Conservation (phyloP, 2,797 vertebrate genomes). For the Brotogeris chrysoptera region DNA sequence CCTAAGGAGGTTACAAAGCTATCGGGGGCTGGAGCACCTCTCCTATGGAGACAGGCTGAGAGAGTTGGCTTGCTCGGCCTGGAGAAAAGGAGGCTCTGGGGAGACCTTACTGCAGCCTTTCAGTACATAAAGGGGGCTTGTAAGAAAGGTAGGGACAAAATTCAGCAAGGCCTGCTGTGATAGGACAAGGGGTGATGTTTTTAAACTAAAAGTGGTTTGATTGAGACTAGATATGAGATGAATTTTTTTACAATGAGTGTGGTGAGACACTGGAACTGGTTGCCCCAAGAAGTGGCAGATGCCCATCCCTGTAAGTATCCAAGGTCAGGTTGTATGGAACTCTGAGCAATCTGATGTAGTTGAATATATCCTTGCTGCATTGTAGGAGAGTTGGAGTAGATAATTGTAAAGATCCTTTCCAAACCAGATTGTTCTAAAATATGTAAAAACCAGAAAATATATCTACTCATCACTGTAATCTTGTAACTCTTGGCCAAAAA, state of each 20-base stretch:
- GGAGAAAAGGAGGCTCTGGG: background rate
- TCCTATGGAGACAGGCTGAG: background rate
- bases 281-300: background rate
- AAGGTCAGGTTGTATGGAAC: background rate
- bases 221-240: background rate
- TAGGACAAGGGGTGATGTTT: background rate
- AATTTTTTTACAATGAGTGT: background rate
- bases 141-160: background rate
- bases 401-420: background rate
- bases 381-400: background rate
- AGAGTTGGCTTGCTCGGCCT: background rate
- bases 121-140: background rate
- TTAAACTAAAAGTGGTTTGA: background rate
- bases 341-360: background rate
- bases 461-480: background rate
- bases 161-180: background rate
- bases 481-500: background rate
- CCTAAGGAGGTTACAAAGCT: background rate
- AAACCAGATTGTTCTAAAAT: background rate
- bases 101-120: background rate
- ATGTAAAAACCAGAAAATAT: background rate
- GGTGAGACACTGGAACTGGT: background rate
- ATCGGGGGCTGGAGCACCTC: background rate
- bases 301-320: background rate
- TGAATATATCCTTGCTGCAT: background rate